Percentiles rank a stretch among this genome's conserved stretches.
phyloP scores from a whole-genome alignment of 2,797 vertebrate genomes.

The Paramormyrops hopkinsi region DNA sequence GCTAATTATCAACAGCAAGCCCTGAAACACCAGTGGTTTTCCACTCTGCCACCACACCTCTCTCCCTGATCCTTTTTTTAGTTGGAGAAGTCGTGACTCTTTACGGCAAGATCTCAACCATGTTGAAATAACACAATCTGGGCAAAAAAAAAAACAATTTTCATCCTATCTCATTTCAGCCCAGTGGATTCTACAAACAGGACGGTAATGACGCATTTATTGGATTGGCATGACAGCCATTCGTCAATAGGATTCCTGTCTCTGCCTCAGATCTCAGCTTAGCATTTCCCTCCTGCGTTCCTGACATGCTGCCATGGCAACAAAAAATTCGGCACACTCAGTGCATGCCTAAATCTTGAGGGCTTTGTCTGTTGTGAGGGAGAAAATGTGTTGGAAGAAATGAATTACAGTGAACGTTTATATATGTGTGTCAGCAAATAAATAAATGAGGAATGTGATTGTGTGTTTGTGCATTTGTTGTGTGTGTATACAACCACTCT shows the following conservation, averaged over 20 bases:
- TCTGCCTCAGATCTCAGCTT: conserved; percentile 27
- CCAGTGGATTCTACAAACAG: neutral
- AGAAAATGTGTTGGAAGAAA: neutral
- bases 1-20: neutral
- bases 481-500: neutral
- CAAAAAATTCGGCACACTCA: conserved; percentile 51
- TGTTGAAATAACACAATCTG: neutral
- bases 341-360: conserved; percentile 8
- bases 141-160: neutral
- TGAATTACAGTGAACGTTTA: conserved; percentile 25
- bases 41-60: neutral
- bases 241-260: neutral
- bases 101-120: neutral
- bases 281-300: conserved; percentile 48
- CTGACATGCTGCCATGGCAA: conserved; percentile 54
- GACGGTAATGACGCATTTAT: neutral
- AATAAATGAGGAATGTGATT: neutral
- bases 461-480: neutral
- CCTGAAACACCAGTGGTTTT: neutral
- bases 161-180: neutral
- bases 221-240: neutral
- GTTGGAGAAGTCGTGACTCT: neutral
- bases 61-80: neutral
- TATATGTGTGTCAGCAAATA: conserved; percentile 15
- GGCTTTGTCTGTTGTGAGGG: conserved; percentile 9